Conservation (phyloP, 2,113 vertebrate species). For the Cryptomyrus ogoouensis region DNA sequence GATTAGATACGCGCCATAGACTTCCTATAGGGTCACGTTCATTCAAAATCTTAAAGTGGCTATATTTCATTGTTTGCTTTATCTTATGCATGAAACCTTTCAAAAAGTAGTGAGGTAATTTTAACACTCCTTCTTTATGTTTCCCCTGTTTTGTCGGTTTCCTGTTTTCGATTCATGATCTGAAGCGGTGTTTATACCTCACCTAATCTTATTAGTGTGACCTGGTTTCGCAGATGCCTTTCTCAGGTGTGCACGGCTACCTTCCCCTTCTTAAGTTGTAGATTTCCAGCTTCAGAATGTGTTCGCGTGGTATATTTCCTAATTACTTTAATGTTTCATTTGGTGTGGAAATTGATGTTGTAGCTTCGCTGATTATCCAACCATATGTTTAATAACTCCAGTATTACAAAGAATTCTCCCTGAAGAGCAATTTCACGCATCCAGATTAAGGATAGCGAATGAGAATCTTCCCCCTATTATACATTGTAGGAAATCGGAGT, state of each 20-base stretch:
- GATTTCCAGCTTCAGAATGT: not conserved
- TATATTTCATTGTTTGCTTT: not conserved
- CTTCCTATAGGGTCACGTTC: not conserved
- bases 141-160: slow-evolving; percentile 53
- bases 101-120: not conserved
- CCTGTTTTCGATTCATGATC: slow-evolving; percentile 42
- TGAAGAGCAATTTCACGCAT: slow-evolving; percentile 13
- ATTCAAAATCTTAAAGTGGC: not conserved
- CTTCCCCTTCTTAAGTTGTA: not conserved
- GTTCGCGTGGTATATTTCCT: not conserved
- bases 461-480: not conserved
- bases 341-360: slow-evolving; percentile 10
- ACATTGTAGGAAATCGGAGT: not conserved
- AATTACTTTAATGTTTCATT: slow-evolving; percentile 14
- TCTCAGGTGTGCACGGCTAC: not conserved
- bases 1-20: not conserved
- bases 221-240: not conserved
- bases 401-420: slow-evolving; percentile 3
- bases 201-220: slow-evolving; percentile 10
- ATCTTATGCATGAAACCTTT: not conserved
- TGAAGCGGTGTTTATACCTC: slow-evolving; percentile 35
- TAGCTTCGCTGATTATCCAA: slow-evolving; percentile 14
- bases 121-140: not conserved
- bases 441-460: not conserved
- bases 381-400: slow-evolving; percentile 21